A percentile compares a stretch with the other conserved stretches of the same genome.
Conservation (phyloP, 2,113 vertebrate species). For the Odobenus rosmarus region DNA sequence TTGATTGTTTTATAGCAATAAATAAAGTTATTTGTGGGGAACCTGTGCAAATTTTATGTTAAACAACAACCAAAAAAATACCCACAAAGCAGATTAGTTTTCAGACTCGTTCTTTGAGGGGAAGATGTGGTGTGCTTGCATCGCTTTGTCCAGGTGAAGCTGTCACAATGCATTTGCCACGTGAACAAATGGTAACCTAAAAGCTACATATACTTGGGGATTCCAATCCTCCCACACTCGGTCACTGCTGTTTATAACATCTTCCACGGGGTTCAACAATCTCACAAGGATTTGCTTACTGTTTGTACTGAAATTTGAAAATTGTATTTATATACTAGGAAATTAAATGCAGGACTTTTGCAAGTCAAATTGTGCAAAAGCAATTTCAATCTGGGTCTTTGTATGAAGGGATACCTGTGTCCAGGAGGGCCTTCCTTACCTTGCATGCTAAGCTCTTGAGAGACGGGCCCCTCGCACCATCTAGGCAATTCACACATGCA, state of each 20-base stretch:
- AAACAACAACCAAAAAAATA: neutral
- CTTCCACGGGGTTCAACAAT: neutral
- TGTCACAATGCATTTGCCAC: neutral
- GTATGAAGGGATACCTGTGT: neutral
- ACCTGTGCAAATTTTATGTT: neutral
- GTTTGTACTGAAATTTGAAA: slow-evolving; percentile 42
- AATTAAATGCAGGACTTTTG: slow-evolving; percentile 24
- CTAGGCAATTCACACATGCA: neutral
- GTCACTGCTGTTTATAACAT: neutral
- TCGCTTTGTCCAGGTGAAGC: neutral
- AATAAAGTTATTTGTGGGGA: neutral
- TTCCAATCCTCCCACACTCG: neutral
- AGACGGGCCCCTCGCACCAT: neutral
- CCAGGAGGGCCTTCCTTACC: too few relatives aligned
- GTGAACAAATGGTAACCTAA: neutral
- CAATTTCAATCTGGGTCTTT: neutral
- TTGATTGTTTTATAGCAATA: neutral
- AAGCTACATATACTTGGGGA: too few relatives aligned
- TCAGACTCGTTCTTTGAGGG: neutral
- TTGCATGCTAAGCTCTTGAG: neutral
- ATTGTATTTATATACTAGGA: neutral
- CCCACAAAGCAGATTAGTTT: neutral
- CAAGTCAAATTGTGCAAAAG: slow-evolving; percentile 30
- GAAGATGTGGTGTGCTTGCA: neutral
- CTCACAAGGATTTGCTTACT: neutral